These are phyloP conservation scores for Argyrosomus japonicus DNA, from an alignment of 2,113 vertebrate genomes.

Conservation along the genomic window DNA sequence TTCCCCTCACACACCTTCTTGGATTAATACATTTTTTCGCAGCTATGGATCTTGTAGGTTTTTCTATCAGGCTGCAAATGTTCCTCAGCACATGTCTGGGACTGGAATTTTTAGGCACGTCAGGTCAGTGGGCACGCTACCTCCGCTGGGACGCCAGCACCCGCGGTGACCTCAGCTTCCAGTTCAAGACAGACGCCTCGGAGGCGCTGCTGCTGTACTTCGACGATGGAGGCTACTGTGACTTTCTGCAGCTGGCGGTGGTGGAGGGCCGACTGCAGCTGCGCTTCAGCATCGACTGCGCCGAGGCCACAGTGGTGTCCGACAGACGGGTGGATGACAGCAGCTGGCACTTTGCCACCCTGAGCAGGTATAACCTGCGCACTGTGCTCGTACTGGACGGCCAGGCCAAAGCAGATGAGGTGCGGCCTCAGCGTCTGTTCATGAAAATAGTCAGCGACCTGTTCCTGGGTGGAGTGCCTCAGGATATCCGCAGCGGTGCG, in stretches of 20 bases:
- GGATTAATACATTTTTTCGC: conserved; percentile 81
- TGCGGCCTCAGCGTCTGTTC: conserved; percentile 90
- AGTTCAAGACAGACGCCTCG: conserved; percentile 93
- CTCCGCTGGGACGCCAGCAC: conserved; percentile 99
- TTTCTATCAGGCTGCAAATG: conserved; percentile 90
- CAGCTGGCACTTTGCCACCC: conserved; percentile 92
- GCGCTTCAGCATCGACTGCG: conserved; percentile 97
- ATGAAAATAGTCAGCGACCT: conserved; percentile 99
- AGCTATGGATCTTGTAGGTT: conserved; percentile 86
- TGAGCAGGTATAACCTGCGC: conserved; percentile 91
- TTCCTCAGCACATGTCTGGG: conserved; percentile 92
- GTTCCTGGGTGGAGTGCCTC: conserved; percentile 94
- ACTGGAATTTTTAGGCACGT: conserved; percentile 94
- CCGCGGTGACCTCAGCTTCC: conserved; percentile 95
- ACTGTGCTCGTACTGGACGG: conserved; percentile 92
- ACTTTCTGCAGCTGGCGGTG: conserved; percentile 95
- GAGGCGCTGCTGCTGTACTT: conserved; percentile 96
- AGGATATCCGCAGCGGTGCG: conserved; percentile 90
- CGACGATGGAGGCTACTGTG: conserved; percentile 96
- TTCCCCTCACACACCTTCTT: conserved; percentile 64
- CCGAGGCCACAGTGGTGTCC: conserved; percentile 88
- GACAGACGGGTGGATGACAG: conserved; percentile 91
- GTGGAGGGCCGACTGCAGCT: conserved; percentile 93
- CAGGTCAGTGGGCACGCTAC: conserved; percentile 98
- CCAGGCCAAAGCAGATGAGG: conserved; percentile 87